Base-by-base conservation (phyloP, 2,888 invertebrate genomes). In the Didymodactylos carnosus region DNA sequence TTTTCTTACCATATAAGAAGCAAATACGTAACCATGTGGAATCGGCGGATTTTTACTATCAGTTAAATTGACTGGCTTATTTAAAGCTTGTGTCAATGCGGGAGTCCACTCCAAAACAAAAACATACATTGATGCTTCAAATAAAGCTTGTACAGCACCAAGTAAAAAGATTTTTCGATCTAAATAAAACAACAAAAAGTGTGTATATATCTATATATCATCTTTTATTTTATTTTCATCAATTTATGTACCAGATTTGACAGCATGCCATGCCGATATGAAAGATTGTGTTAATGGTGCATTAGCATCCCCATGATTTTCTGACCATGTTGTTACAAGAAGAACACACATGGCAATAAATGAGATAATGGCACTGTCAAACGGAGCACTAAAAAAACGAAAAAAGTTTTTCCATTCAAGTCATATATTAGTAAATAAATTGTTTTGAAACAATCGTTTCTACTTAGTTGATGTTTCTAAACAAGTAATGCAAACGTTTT, bases 81-180 rank as follows among this genome's bases (percentile, higher is more conserved):
- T 35, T 27, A 43, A 27, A 25, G 73, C 53, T 25, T 80, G 79
- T 40, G 83, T 81, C 11, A 86, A 79, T 4, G 84, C 84, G 5
- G 85, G 85, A 0, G 85, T 86, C 85, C 85, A 86, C 78, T 85
- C 84, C 75, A 86, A 77, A 16, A 86, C 85, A 79, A 86, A 86
- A n/a, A 84, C 83, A 79, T 85, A 86, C 85, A 85, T 85, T 75
- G 84, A 80, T 19, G 85, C 85, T 78, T 86, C 85, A 80, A 86
- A 86, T 76, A 86, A 79, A 0, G 85, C 83, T 80, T 85, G 85
- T 72, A 85, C 84, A 73, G 85, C 76, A 11, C 85, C 85, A 29
- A 85, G 80, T 73, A 82, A 84, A 29, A 85, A 77, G 6, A 85
- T 79, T 76, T 83, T 84, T 62, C 76, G 78, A 78, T 85, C 85